Evolutionary conservation across 2,113 vertebrate genomes (phyloP), one percentile per base, ranked within the genome.

Genomic region (Grus americana): DNA sequence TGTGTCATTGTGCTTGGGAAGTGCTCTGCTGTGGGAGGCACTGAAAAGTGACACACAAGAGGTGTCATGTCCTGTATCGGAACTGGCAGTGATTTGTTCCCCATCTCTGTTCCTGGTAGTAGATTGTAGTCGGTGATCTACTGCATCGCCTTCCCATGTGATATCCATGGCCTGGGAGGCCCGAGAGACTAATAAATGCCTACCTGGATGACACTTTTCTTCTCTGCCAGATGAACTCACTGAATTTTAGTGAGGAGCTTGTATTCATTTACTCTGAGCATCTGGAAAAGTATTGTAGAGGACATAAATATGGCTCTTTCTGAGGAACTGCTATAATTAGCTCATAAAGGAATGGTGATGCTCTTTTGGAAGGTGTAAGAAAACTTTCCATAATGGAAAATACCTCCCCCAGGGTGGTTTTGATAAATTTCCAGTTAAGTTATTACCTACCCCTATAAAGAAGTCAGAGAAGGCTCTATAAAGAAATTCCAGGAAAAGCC

Each of bases 261-360:
- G 14, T 19, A n/a, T 44, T 86, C 12, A 32, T 84, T 80, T 88
- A 57, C 19, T 71, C 65, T 20, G 42, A 78, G 29, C n/a, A 34
- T 61, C 67, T 72, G 47, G 38, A 63, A 74, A 49, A 75, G 30
- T 38, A 23, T 24, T 42, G 24, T 6, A 54, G 58, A 58, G 22
- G 50, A 73, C 10, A 7, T n/a, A 40, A 90, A 58, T 27, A 15
- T 1, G 0, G 20, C 23, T 1, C 2, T 59, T 86, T 78, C n/a
- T 36, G 82, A 86, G n/a, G 36, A 81, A 11, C 16, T 67, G 38
- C 68, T 86, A 2, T 18, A 52, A 80, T 54, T 36, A 47, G 5
- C 20, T 72, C 8, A 15, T 87, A 52, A 86, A 59, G 44, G n/a
- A 80, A 63, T 26, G 32, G 9, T 36, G 46, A 57, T 70, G 34